phyloP scores from a whole-genome alignment of 2,888 invertebrate genomes.

The Octonoba sinensis region DNA sequence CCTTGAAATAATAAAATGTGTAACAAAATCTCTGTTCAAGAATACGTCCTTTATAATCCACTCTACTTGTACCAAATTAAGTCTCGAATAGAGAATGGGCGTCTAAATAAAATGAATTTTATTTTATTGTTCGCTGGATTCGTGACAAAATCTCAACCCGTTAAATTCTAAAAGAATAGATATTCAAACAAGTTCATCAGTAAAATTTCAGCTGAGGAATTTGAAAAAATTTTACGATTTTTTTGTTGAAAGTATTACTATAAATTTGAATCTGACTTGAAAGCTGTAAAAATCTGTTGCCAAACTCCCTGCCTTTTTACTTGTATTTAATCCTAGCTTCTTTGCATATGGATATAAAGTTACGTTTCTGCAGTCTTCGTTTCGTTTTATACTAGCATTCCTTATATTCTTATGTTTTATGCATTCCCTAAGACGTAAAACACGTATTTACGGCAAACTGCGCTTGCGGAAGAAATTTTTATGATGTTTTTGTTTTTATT shows the following conservation, averaged over 20 bases:
- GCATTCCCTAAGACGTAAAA: conserved; percentile 41
- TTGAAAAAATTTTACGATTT: conserved; percentile 13
- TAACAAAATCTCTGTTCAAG: no score
- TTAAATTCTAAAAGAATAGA: conserved; percentile 13
- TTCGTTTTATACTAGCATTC: background rate
- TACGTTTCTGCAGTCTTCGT: conserved; percentile 25
- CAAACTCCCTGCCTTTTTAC: conserved; percentile 18
- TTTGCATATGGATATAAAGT: conserved; percentile 26
- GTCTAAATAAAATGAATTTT: no score
- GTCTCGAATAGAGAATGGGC: no score
- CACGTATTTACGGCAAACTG: conserved; percentile 39
- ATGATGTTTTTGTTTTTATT: conserved; percentile 29
- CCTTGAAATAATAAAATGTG: no score
- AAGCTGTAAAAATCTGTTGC: conserved; percentile 10
- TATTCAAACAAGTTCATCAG: conserved; percentile 33
- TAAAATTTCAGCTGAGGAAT: conserved; percentile 29
- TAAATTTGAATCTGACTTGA: conserved; percentile 9
- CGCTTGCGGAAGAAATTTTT: conserved; percentile 10
- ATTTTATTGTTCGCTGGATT: no score
- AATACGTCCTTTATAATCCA: no score
- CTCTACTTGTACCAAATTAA: no score
- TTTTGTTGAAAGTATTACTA: conserved; percentile 9
- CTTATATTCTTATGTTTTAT: conserved; percentile 14
- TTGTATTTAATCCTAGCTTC: conserved; percentile 19
- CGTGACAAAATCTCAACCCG: background rate